A percentile compares a stretch with the other conserved stretches of the same genome.
phyloP scores from a whole-genome alignment of 2,797 vertebrate species.

The Hyperoplus lanceolatus region DNA sequence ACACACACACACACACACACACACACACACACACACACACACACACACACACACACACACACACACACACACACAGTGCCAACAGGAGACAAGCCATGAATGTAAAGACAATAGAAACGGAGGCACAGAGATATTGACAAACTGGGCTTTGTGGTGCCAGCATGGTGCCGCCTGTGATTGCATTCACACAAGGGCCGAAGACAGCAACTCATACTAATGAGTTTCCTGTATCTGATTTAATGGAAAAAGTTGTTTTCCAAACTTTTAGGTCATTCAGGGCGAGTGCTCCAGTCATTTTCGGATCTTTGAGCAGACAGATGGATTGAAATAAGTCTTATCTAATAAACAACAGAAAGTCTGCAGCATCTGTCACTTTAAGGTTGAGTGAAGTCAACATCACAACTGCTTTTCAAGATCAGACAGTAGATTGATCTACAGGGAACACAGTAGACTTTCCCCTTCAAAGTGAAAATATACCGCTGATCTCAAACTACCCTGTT shows the following conservation, averaged over 20 bases:
- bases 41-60: no score
- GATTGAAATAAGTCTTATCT: not conserved
- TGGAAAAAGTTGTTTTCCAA: not conserved
- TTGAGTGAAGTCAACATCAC: not conserved
- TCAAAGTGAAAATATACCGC: not conserved
- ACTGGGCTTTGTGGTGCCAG: conserved; percentile 7
- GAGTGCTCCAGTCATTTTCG: not conserved
- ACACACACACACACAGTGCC: conserved; percentile 2
- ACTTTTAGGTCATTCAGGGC: not conserved
- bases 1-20: no score
- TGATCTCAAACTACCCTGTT: not conserved
- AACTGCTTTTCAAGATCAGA: not conserved
- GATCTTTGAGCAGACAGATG: not conserved
- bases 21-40: no score
- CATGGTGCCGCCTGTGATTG: conserved; percentile 4
- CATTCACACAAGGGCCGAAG: not conserved
- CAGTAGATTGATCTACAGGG: not conserved
- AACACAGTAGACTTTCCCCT: conserved; percentile 7
- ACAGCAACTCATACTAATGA: not conserved
- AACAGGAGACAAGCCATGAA: conserved; percentile 19
- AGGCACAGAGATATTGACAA: conserved; percentile 11
- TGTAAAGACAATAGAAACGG: conserved; percentile 36
- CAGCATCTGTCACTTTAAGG: not conserved
- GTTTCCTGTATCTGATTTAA: not conserved
- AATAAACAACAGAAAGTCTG: not conserved